Conservation (phyloP, 1,140 invertebrate genomes). For the Trichogramma pretiosum region DNA sequence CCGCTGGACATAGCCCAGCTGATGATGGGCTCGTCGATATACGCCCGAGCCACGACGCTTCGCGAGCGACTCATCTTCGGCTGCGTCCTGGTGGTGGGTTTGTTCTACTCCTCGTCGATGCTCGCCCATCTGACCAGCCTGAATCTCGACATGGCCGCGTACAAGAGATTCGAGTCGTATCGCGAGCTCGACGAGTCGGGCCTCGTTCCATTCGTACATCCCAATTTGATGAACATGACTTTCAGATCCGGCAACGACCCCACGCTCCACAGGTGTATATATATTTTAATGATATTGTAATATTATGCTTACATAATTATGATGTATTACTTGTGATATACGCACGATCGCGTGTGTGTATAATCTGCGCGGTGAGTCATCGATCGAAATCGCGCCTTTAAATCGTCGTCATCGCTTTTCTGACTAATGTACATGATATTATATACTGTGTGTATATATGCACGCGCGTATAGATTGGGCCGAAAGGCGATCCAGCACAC, state of each 20-base stretch:
- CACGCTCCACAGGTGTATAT: background rate
- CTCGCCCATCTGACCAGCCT: slow-evolving; percentile 3
- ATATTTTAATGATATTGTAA: too few relatives aligned
- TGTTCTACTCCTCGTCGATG: slow-evolving; percentile 3
- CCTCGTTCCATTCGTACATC: slow-evolving; percentile 6
- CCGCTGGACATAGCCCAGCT: background rate
- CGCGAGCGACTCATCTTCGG: slow-evolving; percentile 1
- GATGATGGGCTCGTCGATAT: background rate
- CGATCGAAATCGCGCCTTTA: too few relatives aligned
- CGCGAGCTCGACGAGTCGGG: background rate
- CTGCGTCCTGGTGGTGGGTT: background rate
- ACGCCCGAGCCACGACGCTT: background rate
- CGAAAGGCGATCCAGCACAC: background rate
- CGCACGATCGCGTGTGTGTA: too few relatives aligned
- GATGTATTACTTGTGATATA: too few relatives aligned
- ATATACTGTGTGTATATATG: too few relatives aligned
- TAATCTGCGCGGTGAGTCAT: too few relatives aligned
- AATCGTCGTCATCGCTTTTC: too few relatives aligned
- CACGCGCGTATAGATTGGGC: background rate
- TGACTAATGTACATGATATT: too few relatives aligned
- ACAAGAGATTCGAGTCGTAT: background rate
- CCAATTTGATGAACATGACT: slow-evolving; percentile 9
- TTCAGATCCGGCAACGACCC: background rate
- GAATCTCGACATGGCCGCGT: background rate
- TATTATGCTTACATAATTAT: too few relatives aligned